These are phyloP conservation scores for Agrochola litura DNA, from an alignment of 2,888 invertebrate species.

Conservation along the genomic window DNA sequence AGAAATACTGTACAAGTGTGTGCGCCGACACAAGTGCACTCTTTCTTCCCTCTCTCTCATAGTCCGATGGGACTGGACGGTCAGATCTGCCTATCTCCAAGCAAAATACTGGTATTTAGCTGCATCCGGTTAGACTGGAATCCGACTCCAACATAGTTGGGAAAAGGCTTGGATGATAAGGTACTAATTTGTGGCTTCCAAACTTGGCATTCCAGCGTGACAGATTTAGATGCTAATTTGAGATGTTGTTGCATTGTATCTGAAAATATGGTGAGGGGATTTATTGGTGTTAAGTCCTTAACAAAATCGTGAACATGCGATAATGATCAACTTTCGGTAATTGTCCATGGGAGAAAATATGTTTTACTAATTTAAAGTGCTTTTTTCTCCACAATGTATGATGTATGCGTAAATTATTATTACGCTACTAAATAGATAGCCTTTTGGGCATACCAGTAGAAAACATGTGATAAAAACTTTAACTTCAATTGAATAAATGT, in stretches of 20 bases:
- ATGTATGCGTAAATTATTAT: background rate
- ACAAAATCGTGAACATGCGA: background rate
- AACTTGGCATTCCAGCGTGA: background rate
- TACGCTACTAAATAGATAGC: background rate
- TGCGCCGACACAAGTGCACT: too few species aligned
- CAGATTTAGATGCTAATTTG: background rate
- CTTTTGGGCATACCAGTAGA: background rate
- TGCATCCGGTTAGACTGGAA: background rate
- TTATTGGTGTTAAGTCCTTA: too few species aligned
- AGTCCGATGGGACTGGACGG: background rate
- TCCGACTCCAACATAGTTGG: background rate
- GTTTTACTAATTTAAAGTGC: background rate
- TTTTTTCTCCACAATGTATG: background rate
- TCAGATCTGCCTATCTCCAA: background rate
- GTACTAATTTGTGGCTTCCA: background rate
- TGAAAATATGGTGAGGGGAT: background rate
- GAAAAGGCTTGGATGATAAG: background rate
- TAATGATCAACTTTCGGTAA: background rate
- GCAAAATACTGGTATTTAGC: background rate
- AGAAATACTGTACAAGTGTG: too few species aligned
- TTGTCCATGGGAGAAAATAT: background rate
- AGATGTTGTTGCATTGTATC: background rate
- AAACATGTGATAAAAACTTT: background rate
- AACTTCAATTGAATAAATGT: background rate
- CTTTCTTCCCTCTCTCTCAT: too few species aligned